Percentiles rank a stretch among this genome's conserved stretches.
phyloP scores from a whole-genome alignment of 2,113 vertebrate species.

The Dascyllus trimaculatus region DNA sequence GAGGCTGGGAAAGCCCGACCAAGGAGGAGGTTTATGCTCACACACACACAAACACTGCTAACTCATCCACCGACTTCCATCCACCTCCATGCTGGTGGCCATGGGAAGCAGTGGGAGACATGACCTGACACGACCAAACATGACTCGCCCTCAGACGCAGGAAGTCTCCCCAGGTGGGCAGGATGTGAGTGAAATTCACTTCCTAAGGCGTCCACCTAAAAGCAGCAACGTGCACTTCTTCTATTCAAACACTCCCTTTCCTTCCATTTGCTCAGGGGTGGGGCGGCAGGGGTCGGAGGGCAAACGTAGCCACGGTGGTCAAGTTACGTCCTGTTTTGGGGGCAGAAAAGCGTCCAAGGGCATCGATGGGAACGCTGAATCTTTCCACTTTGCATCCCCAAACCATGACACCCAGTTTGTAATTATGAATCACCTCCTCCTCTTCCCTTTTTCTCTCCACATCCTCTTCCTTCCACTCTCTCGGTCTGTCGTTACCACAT shows the following conservation, averaged over 20 bases:
- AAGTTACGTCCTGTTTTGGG: constrained; percentile 61
- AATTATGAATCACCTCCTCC: constrained; percentile 36
- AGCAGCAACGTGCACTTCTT: constrained; percentile 43
- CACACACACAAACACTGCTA: constrained; percentile 19
- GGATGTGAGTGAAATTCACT: constrained; percentile 66
- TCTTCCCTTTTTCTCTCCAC: neutral
- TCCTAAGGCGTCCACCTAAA: constrained; percentile 37
- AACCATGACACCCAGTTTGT: neutral
- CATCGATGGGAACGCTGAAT: neutral
- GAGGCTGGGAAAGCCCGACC: constrained; percentile 70
- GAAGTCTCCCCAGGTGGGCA: constrained; percentile 72
- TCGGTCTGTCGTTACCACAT: constrained; percentile 1
- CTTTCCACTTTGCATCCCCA: neutral
- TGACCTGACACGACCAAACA: constrained; percentile 63
- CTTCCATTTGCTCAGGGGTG: constrained; percentile 22
- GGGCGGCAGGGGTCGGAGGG: constrained; percentile 22
- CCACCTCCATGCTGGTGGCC: constrained; percentile 43
- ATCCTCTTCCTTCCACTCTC: constrained; percentile 1
- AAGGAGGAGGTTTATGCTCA: constrained; percentile 40
- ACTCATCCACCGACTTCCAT: constrained; percentile 13
- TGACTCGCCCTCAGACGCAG: constrained; percentile 47
- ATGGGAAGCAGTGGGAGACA: constrained; percentile 48
- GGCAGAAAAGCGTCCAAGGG: constrained; percentile 10
- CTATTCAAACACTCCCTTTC: constrained; percentile 51
- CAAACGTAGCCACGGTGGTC: constrained; percentile 36